Conservation (phyloP, 2,797 vertebrate species). For the Tinamus major region DNA sequence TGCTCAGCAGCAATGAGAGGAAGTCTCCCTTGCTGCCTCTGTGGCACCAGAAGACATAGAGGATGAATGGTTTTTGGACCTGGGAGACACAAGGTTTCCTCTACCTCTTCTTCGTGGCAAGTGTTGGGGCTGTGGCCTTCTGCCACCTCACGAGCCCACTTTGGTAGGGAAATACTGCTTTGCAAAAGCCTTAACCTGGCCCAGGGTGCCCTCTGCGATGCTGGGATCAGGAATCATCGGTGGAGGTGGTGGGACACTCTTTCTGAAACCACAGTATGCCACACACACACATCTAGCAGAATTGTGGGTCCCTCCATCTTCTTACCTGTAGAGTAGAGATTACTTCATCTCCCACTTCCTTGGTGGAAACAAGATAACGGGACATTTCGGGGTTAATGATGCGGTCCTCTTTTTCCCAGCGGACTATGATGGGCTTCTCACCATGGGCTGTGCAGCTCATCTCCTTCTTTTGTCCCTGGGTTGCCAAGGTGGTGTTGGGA, state of each 20-base stretch:
- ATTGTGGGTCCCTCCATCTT: neutral
- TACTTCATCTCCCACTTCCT: conserved; percentile 95
- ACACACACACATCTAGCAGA: neutral
- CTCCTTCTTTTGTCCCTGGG: conserved; percentile 95
- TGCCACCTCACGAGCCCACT: neutral
- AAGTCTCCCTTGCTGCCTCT: neutral
- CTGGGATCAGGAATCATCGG: neutral
- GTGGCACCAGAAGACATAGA: neutral
- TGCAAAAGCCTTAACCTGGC: neutral
- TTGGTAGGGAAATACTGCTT: neutral
- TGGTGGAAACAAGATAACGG: conserved; percentile 94
- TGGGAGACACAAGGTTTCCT: neutral
- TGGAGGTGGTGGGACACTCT: neutral
- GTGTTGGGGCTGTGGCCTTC: neutral
- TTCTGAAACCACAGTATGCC: neutral
- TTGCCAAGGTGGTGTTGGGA: conserved; percentile 96
- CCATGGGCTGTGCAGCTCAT: conserved; percentile 97
- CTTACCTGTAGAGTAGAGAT: conserved; percentile 94
- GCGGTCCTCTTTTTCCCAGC: conserved; percentile 98
- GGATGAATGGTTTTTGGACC: neutral
- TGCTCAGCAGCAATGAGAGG: neutral
- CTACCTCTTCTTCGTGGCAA: neutral
- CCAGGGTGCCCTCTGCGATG: neutral
- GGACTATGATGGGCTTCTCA: conserved; percentile 98
- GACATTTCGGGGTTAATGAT: conserved; percentile 99